These are phyloP conservation scores for Hydraecia micacea DNA, from an alignment of 2,888 invertebrate genomes.

Conservation along the genomic window DNA sequence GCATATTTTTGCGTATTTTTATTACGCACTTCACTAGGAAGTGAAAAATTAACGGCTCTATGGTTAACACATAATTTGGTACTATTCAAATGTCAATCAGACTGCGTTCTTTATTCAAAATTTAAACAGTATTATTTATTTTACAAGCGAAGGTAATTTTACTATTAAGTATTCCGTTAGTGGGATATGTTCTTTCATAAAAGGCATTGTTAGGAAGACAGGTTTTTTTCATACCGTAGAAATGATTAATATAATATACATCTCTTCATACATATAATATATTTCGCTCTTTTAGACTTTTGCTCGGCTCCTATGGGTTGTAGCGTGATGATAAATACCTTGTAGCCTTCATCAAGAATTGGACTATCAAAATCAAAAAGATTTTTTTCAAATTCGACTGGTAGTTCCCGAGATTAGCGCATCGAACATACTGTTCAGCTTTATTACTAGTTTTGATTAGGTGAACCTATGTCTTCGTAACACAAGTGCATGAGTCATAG, in stretches of 20 bases:
- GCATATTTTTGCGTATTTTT: not conserved
- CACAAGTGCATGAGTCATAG: not conserved
- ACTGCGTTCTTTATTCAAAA: slow-evolving; percentile 30
- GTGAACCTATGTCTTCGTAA: not conserved
- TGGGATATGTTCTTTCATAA: not conserved
- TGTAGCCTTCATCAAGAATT: not conserved
- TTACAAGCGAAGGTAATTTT: slow-evolving; percentile 10
- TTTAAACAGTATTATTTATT: slow-evolving; percentile 12
- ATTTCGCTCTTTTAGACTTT: not conserved
- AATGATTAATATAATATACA: no score
- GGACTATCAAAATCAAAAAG: not conserved
- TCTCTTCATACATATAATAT: no score
- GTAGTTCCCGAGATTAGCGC: not conserved
- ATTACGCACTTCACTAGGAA: not conserved
- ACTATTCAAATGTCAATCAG: slow-evolving; percentile 45
- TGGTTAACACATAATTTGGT: slow-evolving; percentile 29
- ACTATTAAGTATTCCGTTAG: slow-evolving; percentile 4
- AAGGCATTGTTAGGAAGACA: slow-evolving; percentile 2
- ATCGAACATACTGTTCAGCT: not conserved
- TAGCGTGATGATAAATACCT: not conserved
- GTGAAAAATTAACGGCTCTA: slow-evolving; percentile 2
- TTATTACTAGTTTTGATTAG: not conserved
- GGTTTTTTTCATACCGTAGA: not conserved
- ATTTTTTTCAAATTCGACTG: not conserved
- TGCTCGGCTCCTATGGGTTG: not conserved